A percentile compares a stretch with the other conserved stretches of the same genome.
Evolutionary conservation across 2,113 vertebrate species (phyloP).

Genomic region (Numida meleagris): DNA sequence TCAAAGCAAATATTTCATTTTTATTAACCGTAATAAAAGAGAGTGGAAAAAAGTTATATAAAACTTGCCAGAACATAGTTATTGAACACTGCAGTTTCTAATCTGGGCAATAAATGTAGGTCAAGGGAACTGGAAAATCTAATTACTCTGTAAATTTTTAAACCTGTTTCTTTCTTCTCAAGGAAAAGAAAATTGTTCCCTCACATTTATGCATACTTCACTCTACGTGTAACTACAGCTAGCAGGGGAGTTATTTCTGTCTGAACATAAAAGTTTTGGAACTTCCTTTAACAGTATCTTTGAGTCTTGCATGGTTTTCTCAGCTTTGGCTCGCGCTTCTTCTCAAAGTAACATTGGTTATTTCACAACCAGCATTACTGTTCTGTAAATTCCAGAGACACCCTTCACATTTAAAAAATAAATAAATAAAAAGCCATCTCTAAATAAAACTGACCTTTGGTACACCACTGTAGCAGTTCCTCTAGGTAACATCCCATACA

Average conservation of each 20-base stretch:
- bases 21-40: conserved; percentile 54
- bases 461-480: background rate
- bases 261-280: background rate
- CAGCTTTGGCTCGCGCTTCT: background rate
- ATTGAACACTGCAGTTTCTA: conserved; percentile 52
- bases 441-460: background rate
- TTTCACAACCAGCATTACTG: background rate
- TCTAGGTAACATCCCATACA: background rate
- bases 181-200: conserved; percentile 16
- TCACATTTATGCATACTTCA: conserved; percentile 2
- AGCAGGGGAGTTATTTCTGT: background rate
- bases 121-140: conserved; percentile 53
- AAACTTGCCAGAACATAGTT: conserved; percentile 17
- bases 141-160: conserved; percentile 62
- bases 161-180: conserved; percentile 54
- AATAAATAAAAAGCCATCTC: background rate
- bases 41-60: conserved; percentile 32
- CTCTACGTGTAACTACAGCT: conserved; percentile 4
- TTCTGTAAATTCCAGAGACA: background rate
- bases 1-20: conserved; percentile 55
- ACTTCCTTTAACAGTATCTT: background rate
- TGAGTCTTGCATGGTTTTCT: background rate
- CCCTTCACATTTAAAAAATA: background rate
- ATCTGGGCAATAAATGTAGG: conserved; percentile 51
- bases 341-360: background rate